These are phyloP conservation scores for Herpetotheres cachinnans DNA, from an alignment of 2,113 vertebrate species.

Conservation along the genomic window DNA sequence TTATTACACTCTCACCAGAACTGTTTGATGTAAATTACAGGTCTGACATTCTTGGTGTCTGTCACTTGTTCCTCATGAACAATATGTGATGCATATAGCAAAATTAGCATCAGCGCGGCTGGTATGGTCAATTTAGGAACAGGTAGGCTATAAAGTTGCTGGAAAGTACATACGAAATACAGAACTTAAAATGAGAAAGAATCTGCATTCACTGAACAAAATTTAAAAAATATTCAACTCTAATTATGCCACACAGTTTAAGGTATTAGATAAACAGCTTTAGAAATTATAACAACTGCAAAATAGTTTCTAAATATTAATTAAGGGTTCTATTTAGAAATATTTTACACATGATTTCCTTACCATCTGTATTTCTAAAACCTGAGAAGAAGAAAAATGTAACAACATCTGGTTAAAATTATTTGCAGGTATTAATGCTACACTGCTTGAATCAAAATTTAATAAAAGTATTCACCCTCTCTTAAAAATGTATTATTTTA, in stretches of 20 bases:
- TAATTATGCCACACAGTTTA: neutral
- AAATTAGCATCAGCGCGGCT: neutral
- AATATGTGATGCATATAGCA: neutral
- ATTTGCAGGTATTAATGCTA: slow-evolving; percentile 37
- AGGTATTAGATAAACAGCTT: neutral
- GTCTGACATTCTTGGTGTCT: neutral
- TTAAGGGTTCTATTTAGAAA: slow-evolving; percentile 23
- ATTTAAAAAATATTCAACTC: neutral
- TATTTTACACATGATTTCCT: slow-evolving; percentile 22
- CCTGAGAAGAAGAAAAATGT: slow-evolving; percentile 5
- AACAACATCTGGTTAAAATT: slow-evolving; percentile 42
- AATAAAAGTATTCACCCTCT: neutral
- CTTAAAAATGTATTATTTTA: slow-evolving; percentile 47
- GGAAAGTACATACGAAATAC: neutral
- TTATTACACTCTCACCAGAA: neutral
- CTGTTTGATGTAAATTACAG: neutral
- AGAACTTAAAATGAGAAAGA: neutral
- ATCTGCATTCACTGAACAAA: neutral
- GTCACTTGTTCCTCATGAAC: neutral
- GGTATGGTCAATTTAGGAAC: neutral
- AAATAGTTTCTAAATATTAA: slow-evolving; percentile 37
- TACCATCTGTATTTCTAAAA: slow-evolving; percentile 7
- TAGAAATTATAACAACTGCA: neutral
- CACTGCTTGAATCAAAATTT: slow-evolving; percentile 39
- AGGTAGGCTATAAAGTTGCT: neutral